Conservation (phyloP, 2,113 vertebrate species). For the Protobothrops flavoviridis region DNA sequence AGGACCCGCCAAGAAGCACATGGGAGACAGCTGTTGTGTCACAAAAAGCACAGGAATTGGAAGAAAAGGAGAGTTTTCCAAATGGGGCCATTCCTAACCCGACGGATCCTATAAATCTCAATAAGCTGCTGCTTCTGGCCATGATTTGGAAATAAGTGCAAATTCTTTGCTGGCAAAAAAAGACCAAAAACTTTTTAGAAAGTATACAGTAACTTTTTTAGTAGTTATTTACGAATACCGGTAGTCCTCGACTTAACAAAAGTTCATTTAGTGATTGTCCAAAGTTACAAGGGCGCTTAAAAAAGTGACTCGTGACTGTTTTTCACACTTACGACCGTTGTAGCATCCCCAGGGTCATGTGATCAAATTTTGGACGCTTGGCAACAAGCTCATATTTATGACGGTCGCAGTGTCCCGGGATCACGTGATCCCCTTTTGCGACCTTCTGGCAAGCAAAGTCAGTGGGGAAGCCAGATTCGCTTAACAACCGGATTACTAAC, state of each 20-base stretch:
- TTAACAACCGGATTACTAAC: no score
- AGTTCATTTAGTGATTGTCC: background rate
- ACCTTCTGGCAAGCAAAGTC: no score
- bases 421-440: no score
- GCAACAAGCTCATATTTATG: no score
- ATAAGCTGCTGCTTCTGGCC: background rate
- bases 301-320: no score
- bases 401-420: no score
- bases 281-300: background rate
- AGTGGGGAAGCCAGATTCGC: no score
- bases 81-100: background rate
- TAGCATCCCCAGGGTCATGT: no score
- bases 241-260: background rate
- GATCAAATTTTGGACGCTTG: no score
- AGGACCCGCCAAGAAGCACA: accelerated
- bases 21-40: background rate
- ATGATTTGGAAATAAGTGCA: background rate
- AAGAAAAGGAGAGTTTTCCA: accelerated
- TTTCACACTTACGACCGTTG: no score
- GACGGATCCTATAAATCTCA: slow-evolving; percentile 14
- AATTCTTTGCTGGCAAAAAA: background rate
- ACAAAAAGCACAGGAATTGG: background rate
- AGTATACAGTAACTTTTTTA: no score
- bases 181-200: background rate
- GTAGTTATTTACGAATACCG: background rate